phyloP scores from a whole-genome alignment of 1,140 invertebrate genomes.

The Drosophila virilis region DNA sequence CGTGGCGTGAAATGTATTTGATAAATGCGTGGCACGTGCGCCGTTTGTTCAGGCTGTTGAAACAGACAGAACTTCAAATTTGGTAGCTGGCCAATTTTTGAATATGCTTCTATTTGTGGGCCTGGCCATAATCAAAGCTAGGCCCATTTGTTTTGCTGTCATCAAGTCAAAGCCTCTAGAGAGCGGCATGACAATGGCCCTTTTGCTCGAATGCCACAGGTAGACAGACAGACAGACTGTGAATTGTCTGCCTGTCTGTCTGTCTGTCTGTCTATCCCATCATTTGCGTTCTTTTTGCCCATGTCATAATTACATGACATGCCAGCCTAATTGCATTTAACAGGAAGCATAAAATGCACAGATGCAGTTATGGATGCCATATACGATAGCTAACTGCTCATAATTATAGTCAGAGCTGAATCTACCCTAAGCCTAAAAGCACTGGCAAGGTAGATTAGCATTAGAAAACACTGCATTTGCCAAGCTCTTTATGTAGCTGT shows the following conservation, averaged over 20 bases:
- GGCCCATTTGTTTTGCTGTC: conserved; percentile 18
- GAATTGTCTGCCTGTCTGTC: conserved; percentile 5
- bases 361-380: conserved; percentile 38
- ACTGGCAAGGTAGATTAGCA: conserved; percentile 1
- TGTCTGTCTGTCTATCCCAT: conserved; percentile 10
- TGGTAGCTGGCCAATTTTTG: conserved; percentile 35
- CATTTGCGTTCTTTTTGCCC: conserved; percentile 54
- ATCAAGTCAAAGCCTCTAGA: conserved; percentile 9
- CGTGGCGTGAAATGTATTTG: conserved; percentile 60
- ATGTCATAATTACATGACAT: conserved; percentile 63
- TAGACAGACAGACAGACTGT: conserved; percentile 9
- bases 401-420: conserved; percentile 47
- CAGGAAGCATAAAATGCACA: conserved; percentile 55
- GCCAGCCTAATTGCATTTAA: conserved; percentile 61
- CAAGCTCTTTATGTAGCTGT: too few relatives aligned
- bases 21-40: conserved; percentile 61
- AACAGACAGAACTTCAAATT: conserved; percentile 26
- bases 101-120: conserved; percentile 21
- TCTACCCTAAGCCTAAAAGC: conserved; percentile 4
- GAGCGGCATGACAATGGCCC: conserved; percentile 32
- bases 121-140: conserved; percentile 30
- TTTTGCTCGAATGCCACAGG: conserved; percentile 23
- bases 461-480: too few relatives aligned
- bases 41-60: not conserved
- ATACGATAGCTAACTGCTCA: conserved; percentile 31